phyloP scores from a whole-genome alignment of 2,113 vertebrate genomes.

The Zosterops borbonicus region DNA sequence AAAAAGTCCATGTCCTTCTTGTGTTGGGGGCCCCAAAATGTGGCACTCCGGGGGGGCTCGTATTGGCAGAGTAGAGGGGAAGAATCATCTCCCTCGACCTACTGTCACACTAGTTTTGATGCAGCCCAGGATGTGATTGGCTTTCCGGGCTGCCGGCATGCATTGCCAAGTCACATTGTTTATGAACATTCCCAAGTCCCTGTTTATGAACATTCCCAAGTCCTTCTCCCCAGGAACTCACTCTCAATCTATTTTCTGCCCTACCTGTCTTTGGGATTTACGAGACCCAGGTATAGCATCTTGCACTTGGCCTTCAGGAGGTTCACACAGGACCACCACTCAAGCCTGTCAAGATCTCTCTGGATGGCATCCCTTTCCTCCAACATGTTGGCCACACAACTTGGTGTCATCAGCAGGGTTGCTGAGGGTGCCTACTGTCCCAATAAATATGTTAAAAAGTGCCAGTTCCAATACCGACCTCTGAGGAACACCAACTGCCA shows the following conservation, averaged over 20 bases:
- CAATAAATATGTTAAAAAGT: neutral
- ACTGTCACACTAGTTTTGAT: neutral
- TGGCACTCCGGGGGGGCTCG: fast-evolving
- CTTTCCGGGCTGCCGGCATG: neutral
- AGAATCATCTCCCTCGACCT: neutral
- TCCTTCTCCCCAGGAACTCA: neutral
- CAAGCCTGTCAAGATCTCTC: neutral
- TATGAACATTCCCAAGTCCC: neutral
- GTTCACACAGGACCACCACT: neutral
- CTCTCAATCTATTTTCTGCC: neutral
- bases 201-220: neutral
- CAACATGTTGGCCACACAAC: neutral
- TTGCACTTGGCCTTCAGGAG: neutral
- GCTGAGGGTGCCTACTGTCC: neutral
- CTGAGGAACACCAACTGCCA: neutral
- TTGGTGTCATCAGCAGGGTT: neutral
- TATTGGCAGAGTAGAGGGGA: neutral
- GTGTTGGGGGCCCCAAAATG: neutral
- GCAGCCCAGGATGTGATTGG: neutral
- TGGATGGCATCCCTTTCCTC: neutral
- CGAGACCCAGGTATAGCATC: neutral
- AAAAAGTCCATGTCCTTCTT: neutral
- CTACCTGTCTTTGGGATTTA: neutral
- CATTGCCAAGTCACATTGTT: neutral
- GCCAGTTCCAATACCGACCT: neutral